Evolutionary conservation across 2,797 vertebrate genomes (phyloP).

Genomic region (Takifugu rubripes): DNA sequence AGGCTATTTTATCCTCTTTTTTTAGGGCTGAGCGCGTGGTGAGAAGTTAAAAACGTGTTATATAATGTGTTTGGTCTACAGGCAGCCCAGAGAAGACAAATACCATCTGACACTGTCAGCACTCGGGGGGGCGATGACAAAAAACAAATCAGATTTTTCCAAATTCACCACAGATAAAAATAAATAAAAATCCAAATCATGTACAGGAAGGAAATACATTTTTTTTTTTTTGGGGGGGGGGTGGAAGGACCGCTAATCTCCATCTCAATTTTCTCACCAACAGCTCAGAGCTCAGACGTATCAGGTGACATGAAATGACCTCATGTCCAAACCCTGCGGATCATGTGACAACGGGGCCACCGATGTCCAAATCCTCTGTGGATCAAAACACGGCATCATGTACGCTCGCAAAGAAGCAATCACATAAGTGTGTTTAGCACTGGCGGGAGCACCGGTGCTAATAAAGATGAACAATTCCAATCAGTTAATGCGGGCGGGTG

Average conservation of each 20-base stretch:
- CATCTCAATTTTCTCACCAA: slow-evolving; percentile 47
- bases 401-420: slow-evolving; percentile 62
- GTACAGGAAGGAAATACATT: slow-evolving; percentile 28
- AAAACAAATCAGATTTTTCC: slow-evolving; percentile 36
- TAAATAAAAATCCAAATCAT: slow-evolving; percentile 29
- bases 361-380: slow-evolving; percentile 61
- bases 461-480: slow-evolving; percentile 65
- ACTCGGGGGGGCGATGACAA: slow-evolving; percentile 18
- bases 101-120: slow-evolving; percentile 13
- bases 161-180: slow-evolving; percentile 25
- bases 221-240: slow-evolving; percentile 2
- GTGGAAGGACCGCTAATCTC: slow-evolving; percentile 59
- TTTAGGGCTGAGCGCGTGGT: slow-evolving; percentile 8
- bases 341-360: slow-evolving; percentile 61
- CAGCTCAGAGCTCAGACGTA: slow-evolving; percentile 59
- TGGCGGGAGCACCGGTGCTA: slow-evolving; percentile 48
- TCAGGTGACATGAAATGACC: slow-evolving; percentile 59
- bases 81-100: slow-evolving; percentile 12
- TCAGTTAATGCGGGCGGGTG: slow-evolving; percentile 62
- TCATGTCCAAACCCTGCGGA: slow-evolving; percentile 36
- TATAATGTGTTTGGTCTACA: slow-evolving; percentile 4
- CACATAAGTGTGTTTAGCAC: slow-evolving; percentile 65
- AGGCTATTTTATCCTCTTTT: not conserved
- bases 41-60: not conserved
- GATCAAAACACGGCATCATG: slow-evolving; percentile 61